Percentiles rank a stretch among this genome's conserved stretches.
phyloP scores from a whole-genome alignment of 2,888 invertebrate species.

The Diachrysia chrysitis region DNA sequence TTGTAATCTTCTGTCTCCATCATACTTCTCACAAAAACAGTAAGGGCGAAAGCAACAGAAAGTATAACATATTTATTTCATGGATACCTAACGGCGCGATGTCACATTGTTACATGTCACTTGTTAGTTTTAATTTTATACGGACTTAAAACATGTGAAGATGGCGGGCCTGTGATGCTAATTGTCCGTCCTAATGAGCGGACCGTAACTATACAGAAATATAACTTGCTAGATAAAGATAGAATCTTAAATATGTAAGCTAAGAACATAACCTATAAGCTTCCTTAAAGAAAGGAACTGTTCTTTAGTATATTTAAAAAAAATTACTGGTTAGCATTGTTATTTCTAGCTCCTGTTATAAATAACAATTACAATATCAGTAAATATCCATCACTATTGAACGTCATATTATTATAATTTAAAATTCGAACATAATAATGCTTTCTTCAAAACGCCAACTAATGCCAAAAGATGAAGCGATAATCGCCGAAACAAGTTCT shows the following conservation, averaged over 20 bases:
- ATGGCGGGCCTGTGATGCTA: conserved; percentile 36
- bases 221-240: background rate
- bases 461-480: conserved; percentile 58
- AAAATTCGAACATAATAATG: background rate
- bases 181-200: conserved; percentile 50
- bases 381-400: background rate
- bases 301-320: background rate
- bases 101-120: background rate
- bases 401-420: background rate
- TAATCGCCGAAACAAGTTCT: conserved; percentile 48
- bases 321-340: background rate
- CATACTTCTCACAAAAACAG: background rate
- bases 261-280: conserved; percentile 18
- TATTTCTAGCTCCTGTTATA: background rate
- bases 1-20: background rate
- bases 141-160: conserved; percentile 1
- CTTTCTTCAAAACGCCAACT: conserved; percentile 16
- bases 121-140: conserved; percentile 6
- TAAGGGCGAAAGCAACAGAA: conserved; percentile 2
- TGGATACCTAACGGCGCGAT: background rate
- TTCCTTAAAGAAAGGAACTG: background rate
- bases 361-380: background rate
- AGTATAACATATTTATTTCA: background rate
- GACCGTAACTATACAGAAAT: background rate
- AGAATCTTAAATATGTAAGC: background rate